Percentiles rank a stretch among this genome's conserved stretches.
Conservation (phyloP, 2,797 vertebrate genomes). For the Mormyrus proboscirostris region DNA sequence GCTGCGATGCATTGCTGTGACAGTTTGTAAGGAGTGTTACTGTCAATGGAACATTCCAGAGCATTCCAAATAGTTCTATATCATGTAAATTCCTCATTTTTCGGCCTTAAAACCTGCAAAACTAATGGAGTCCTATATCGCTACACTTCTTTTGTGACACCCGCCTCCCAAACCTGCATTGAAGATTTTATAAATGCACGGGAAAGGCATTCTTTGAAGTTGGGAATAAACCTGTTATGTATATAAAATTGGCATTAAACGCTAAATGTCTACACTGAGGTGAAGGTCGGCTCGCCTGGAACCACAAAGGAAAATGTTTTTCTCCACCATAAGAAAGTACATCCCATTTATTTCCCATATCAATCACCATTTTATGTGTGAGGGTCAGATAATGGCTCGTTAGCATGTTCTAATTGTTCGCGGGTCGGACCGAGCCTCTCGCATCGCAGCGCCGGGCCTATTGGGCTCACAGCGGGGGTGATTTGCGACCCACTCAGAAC, state of each 20-base stretch:
- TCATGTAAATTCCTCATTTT: conserved; percentile 50
- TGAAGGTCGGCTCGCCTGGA: conserved; percentile 24
- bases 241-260: conserved; percentile 61
- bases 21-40: conserved; percentile 16
- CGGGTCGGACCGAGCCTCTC: conserved; percentile 74
- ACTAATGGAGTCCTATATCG: background rate
- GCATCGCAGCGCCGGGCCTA: conserved; percentile 74
- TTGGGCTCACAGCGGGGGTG: conserved; percentile 81
- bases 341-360: conserved; percentile 87
- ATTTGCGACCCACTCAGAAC: conserved; percentile 66
- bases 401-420: conserved; percentile 82
- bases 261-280: conserved; percentile 52
- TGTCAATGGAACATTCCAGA: background rate
- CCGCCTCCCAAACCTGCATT: conserved; percentile 36
- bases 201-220: conserved; percentile 42
- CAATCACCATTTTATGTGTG: conserved; percentile 86
- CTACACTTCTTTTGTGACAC: conserved; percentile 43
- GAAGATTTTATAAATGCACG: conserved; percentile 43
- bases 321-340: conserved; percentile 21
- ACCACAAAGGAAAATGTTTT: conserved; percentile 22
- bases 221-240: conserved; percentile 62
- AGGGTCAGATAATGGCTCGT: conserved; percentile 78
- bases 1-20: background rate
- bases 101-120: conserved; percentile 40
- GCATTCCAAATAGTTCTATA: conserved; percentile 45